Conservation (phyloP, 2,888 invertebrate genomes). For the Allolobophora icterica region DNA sequence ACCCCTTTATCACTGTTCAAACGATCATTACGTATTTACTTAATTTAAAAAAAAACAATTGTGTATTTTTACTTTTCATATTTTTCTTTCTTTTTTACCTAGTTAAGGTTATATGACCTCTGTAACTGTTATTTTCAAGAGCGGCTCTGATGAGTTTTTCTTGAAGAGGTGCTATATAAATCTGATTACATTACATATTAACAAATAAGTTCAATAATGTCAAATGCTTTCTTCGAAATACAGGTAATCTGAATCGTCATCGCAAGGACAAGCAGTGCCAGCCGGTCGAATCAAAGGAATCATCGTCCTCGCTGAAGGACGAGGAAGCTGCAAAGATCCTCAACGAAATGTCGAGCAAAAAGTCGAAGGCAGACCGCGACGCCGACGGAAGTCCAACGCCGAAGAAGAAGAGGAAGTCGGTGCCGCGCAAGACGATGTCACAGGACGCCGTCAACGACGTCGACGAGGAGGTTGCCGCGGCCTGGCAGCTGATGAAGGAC, state of each 20-base stretch:
- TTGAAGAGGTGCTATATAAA: too few species aligned
- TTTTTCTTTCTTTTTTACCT: too few species aligned
- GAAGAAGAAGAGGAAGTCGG: constrained; percentile 44
- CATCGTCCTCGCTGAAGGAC: constrained; percentile 55
- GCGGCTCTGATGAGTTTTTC: too few species aligned
- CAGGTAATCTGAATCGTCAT: constrained; percentile 63
- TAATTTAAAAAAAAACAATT: too few species aligned
- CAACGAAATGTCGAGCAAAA: constrained; percentile 52
- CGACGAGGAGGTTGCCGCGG: constrained; percentile 32
- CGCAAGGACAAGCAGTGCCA: constrained; percentile 60
- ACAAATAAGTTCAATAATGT: neutral
- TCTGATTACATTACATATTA: neutral
- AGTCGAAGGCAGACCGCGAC: neutral
- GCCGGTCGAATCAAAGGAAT: constrained; percentile 34
- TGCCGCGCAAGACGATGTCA: constrained; percentile 38
- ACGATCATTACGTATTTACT: too few species aligned
- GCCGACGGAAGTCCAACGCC: constrained; percentile 23
- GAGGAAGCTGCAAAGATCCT: constrained; percentile 61
- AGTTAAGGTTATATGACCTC: too few species aligned
- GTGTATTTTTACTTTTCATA: too few species aligned
- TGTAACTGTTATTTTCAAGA: too few species aligned
- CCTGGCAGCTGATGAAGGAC: constrained; percentile 32
- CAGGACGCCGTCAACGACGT: neutral
- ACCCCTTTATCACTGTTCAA: too few species aligned
- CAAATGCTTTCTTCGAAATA: neutral